A percentile compares a stretch with the other conserved stretches of the same genome.
Conservation (phyloP, 2,888 invertebrate genomes). For the Drosophila subsilvestris region DNA sequence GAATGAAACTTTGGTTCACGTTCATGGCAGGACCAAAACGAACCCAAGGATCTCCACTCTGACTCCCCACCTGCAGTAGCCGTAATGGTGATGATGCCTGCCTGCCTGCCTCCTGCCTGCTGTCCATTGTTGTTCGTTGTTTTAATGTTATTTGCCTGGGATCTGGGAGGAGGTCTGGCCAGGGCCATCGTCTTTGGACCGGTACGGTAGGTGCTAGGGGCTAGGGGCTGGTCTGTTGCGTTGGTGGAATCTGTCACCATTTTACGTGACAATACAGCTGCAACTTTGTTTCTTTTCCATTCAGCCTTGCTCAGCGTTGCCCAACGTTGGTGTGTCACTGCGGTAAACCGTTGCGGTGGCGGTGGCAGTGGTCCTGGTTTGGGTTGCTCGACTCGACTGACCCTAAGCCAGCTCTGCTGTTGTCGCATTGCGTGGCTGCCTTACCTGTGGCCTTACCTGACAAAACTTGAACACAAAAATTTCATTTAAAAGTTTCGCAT, state of each 20-base stretch:
- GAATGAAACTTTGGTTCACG: conserved; percentile 63
- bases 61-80: conserved; percentile 19
- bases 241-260: conserved; percentile 75
- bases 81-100: conserved; percentile 43
- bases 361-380: conserved; percentile 1
- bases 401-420: conserved; percentile 61
- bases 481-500: conserved; percentile 76
- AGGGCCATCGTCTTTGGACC: conserved; percentile 27
- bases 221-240: conserved; percentile 18
- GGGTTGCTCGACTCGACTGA: conserved; percentile 45
- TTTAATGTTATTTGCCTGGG: conserved; percentile 73
- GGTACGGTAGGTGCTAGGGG: not conserved
- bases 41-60: conserved; percentile 3
- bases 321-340: conserved; percentile 53
- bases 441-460: conserved; percentile 55
- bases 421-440: conserved; percentile 48
- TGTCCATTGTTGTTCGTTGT: conserved; percentile 47
- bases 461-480: conserved; percentile 78
- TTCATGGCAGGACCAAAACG: conserved; percentile 5
- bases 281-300: conserved; percentile 39
- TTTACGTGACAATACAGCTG: conserved; percentile 79
- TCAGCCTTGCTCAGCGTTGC: not conserved
- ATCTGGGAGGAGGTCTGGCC: conserved; percentile 9
- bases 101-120: conserved; percentile 5
- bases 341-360: conserved; percentile 61